These are phyloP conservation scores for Pseudomyrmex sp. DNA, from an alignment of 1,140 invertebrate genomes.

Conservation along the genomic window DNA sequence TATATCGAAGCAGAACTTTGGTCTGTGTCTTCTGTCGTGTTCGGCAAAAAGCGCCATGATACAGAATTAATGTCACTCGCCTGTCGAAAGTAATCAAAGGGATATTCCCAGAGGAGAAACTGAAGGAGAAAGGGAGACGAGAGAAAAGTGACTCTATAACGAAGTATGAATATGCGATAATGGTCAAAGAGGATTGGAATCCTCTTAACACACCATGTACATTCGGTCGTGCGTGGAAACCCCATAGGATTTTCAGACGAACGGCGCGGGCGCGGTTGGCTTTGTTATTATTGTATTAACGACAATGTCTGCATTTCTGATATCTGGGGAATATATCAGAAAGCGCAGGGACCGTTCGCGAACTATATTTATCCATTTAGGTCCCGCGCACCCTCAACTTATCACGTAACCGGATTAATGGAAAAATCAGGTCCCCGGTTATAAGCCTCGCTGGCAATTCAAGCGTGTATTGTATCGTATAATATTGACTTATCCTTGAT, in stretches of 20 bases:
- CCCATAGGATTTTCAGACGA: conserved; percentile 58
- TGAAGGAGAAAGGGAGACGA: not conserved
- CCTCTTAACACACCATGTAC: conserved; percentile 64
- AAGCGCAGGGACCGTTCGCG: not conserved
- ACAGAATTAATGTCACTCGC: not conserved
- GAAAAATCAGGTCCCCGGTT: conserved; percentile 26
- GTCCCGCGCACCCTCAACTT: conserved; percentile 25
- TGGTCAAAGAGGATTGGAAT: conserved; percentile 53
- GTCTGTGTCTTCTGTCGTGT: not conserved
- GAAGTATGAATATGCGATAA: conserved; percentile 19
- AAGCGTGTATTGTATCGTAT: conserved; percentile 13
- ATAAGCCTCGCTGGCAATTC: conserved; percentile 5
- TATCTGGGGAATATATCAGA: conserved; percentile 24
- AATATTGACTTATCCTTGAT: conserved; percentile 47
- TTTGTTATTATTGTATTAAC: conserved; percentile 69
- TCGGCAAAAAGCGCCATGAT: not conserved
- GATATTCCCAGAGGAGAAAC: not conserved
- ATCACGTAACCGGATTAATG: conserved; percentile 44
- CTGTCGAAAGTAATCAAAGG: conserved; percentile 3
- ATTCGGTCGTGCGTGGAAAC: conserved; percentile 62
- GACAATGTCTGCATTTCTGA: conserved; percentile 42
- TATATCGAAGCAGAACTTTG: not conserved
- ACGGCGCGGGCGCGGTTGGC: not conserved
- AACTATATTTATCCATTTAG: conserved; percentile 51
- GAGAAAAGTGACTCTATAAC: conserved; percentile 9